A percentile compares a stretch with the other conserved stretches of the same genome.
Evolutionary conservation across 2,888 invertebrate species (phyloP).

Genomic region (Coecobrya sp.): DNA sequence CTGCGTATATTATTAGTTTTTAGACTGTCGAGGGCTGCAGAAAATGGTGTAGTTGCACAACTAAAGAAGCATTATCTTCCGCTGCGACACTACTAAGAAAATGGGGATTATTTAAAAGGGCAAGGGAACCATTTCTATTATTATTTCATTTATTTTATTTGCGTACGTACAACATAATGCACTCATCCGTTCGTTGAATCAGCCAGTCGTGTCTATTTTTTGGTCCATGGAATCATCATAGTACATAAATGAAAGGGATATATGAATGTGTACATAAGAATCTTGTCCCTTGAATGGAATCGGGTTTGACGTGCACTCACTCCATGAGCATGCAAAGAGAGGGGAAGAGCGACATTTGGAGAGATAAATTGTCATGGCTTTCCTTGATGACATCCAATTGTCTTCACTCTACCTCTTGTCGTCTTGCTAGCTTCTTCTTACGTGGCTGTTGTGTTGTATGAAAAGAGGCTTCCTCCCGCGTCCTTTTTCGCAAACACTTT

Average conservation of each 20-base stretch:
- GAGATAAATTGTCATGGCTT: conserved; percentile 72
- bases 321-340: conserved; percentile 52
- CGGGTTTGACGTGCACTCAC: conserved; percentile 63
- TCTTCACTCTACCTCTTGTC: conserved; percentile 62
- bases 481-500: conserved; percentile 69
- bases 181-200: conserved; percentile 41
- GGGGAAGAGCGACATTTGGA: conserved; percentile 56
- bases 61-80: conserved; percentile 17
- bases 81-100: conserved; percentile 15
- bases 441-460: background rate
- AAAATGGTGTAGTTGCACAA: conserved; percentile 6
- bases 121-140: conserved; percentile 59
- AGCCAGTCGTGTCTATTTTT: background rate
- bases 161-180: conserved; percentile 20
- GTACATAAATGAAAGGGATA: background rate
- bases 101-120: conserved; percentile 31
- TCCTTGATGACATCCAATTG: conserved; percentile 74
- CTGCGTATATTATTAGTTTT: background rate
- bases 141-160: conserved; percentile 55
- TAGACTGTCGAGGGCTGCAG: background rate
- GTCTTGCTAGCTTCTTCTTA: conserved; percentile 24
- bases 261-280: background rate
- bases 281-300: conserved; percentile 51
- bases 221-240: background rate
- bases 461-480: background rate